A percentile compares a stretch with the other conserved stretches of the same genome.
Conservation (phyloP, 2,113 vertebrate genomes). For the Crocuta crocuta region DNA sequence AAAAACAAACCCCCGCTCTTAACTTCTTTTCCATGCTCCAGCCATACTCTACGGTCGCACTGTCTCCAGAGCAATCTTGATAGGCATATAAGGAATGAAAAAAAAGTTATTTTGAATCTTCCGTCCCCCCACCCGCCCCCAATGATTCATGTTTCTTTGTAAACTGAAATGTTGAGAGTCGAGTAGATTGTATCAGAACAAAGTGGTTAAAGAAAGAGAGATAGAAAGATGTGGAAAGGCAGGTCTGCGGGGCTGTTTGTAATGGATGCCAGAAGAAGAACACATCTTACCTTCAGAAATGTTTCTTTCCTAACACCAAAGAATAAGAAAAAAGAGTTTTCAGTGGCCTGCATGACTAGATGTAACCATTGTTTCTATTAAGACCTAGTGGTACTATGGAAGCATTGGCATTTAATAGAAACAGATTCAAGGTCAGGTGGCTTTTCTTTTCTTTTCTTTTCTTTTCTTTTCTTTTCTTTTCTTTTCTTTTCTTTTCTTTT, state of each 20-base stretch:
- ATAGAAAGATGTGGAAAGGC: constrained; percentile 82
- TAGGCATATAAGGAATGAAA: constrained; percentile 65
- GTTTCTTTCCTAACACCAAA: constrained; percentile 78
- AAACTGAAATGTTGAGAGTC: constrained; percentile 78
- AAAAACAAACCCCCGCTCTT: constrained; percentile 62
- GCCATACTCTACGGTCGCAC: not conserved
- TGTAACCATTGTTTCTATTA: constrained; percentile 73
- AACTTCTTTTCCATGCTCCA: not conserved
- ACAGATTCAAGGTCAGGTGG: constrained; percentile 65
- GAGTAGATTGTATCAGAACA: constrained; percentile 80
- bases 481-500: not conserved
- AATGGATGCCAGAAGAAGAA: constrained; percentile 80
- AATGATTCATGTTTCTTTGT: constrained; percentile 80
- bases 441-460: constrained; percentile 68
- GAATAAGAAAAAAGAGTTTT: constrained; percentile 74
- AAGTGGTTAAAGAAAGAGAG: constrained; percentile 78
- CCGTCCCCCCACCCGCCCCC: not conserved
- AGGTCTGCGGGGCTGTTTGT: constrained; percentile 74
- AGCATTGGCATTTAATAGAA: constrained; percentile 77
- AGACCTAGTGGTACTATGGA: constrained; percentile 81
- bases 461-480: not conserved
- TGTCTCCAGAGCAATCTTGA: constrained; percentile 55
- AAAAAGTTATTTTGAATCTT: constrained; percentile 72
- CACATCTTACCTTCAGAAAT: constrained; percentile 76
- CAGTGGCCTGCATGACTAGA: constrained; percentile 69